phyloP scores from a whole-genome alignment of 2,113 vertebrate genomes.

The Rostratula benghalensis region DNA sequence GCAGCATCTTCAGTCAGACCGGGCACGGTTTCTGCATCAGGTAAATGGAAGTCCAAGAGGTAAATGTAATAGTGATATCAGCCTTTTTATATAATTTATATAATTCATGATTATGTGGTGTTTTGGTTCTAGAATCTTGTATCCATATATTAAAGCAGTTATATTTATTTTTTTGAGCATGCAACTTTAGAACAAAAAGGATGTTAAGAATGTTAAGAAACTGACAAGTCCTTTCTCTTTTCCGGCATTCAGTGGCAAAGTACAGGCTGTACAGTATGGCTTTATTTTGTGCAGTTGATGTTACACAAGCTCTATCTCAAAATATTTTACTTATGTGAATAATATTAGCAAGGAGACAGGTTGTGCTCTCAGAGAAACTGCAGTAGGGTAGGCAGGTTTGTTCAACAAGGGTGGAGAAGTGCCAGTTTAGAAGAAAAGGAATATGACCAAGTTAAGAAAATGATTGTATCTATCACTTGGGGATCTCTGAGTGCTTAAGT shows the following conservation, averaged over 20 bases:
- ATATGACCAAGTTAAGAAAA: background rate
- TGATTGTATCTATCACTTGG: background rate
- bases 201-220: background rate
- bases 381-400: background rate
- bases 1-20: background rate
- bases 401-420: background rate
- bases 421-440: background rate
- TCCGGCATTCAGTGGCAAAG: background rate
- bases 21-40: background rate
- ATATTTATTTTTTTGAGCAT: background rate
- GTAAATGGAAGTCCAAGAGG: background rate
- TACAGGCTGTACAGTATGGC: background rate
- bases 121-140: background rate
- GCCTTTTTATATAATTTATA: background rate
- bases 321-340: slow-evolving; percentile 9
- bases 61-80: background rate
- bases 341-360: background rate
- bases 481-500: slow-evolving; percentile 10
- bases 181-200: background rate
- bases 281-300: background rate
- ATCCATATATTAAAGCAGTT: background rate
- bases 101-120: background rate
- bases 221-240: background rate
- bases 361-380: background rate
- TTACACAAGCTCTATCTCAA: background rate